Evolutionary conservation across 2,888 invertebrate species (phyloP), one percentile per base, ranked within the genome.

Genomic region (Aleiodes testaceus): DNA sequence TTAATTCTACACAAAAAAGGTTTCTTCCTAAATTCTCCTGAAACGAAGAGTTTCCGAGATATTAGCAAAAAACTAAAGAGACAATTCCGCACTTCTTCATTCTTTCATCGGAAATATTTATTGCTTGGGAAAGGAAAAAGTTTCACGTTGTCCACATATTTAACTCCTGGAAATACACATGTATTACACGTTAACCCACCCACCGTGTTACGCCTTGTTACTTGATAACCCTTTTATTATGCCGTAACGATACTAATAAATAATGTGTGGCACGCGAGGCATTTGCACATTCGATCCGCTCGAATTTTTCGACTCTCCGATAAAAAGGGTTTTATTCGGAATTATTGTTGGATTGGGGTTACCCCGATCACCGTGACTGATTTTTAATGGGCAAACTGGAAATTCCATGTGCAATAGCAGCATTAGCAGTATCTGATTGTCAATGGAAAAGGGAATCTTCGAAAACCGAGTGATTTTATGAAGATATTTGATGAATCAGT

Each of bases 191-290:
- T 69, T 50, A 49, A 70, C 70, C 76, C 78, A 77, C 74, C 78
- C 72, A 73, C 74, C 68, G 71, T 72, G 75, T 81, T 80, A 83
- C 80, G 81, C 78, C 78, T 79, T 74, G 79, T 82, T 79, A 79
- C 73, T 75, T 75, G 76, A 72, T 74, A 78, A 79, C 79, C 77
- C 78, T 79, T 79, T 83, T 83, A 84, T 82, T 80, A 79, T 76
- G 75, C 80, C 77, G 78, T 84, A 84, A 84, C 81, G 82, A 81
- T 71, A 67, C 82, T 76, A 84, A 85, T 85, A 85, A 85, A 85
- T 85, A 85, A 85, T 81, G 78, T 67, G 76, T 69, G 66, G 72
- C 78, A 77, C 77, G 76, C 77, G 78, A 75, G 71, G 72, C 68
- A 72, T 65, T 76, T 69, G 67, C 36, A 61, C 76, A 84, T 85